These are phyloP conservation scores for Coremacera marginata DNA, from an alignment of 2,888 invertebrate species.

Conservation along the genomic window DNA sequence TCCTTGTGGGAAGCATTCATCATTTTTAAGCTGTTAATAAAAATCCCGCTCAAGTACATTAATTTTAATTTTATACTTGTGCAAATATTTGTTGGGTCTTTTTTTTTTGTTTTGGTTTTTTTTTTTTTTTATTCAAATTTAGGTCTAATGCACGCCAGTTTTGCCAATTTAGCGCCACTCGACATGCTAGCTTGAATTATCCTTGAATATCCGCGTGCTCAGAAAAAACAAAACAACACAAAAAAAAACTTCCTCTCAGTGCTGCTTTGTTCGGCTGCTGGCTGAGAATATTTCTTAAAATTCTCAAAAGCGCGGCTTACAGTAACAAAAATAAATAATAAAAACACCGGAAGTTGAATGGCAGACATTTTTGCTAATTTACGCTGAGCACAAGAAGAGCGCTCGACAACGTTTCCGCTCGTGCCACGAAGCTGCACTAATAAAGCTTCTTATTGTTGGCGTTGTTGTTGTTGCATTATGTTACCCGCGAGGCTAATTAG, in stretches of 20 bases:
- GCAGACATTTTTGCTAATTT: constrained; percentile 33
- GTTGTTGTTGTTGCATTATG: constrained; percentile 16
- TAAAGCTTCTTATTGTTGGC: background rate
- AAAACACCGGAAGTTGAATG: constrained; percentile 27
- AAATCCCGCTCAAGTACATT: constrained; percentile 25
- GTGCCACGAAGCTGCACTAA: constrained; percentile 19
- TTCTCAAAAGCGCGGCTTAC: background rate
- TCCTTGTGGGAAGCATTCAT: constrained; percentile 36
- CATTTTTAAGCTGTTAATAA: constrained; percentile 35
- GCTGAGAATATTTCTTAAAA: background rate
- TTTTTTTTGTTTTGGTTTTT: background rate
- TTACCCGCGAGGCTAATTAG: constrained; percentile 33
- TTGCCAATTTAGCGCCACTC: constrained; percentile 29
- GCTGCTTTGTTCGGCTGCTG: background rate
- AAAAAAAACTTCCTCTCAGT: background rate
- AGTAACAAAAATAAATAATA: background rate
- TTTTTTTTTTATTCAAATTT: background rate
- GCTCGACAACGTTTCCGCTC: background rate
- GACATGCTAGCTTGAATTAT: background rate
- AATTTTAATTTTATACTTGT: constrained; percentile 12
- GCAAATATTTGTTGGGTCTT: background rate
- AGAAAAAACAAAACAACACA: background rate
- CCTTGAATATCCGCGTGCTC: background rate
- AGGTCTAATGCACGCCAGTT: background rate
- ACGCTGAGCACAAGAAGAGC: background rate